phyloP scores from a whole-genome alignment of 1,140 invertebrate species.

The Drosophila cardini region DNA sequence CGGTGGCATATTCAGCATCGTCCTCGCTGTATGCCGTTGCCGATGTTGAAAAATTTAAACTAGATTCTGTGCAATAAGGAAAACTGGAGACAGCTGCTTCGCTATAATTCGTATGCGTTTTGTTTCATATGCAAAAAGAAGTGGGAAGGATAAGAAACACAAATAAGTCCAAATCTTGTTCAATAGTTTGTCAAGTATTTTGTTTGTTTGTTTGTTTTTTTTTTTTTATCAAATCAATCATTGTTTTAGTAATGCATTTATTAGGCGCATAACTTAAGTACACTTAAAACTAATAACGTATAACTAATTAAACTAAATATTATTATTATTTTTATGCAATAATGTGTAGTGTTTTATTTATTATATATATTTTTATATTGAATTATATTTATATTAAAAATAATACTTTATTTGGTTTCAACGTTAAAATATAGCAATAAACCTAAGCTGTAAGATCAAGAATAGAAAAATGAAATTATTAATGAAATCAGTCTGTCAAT shows the following conservation, averaged over 20 bases:
- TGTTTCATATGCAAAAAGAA: slow-evolving; percentile 80
- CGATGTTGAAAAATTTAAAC: slow-evolving; percentile 85
- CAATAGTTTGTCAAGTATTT: slow-evolving; percentile 54
- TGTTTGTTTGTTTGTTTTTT: slow-evolving; percentile 37
- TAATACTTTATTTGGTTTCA: slow-evolving; percentile 47
- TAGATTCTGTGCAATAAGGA: slow-evolving; percentile 85
- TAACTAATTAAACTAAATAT: slow-evolving; percentile 60
- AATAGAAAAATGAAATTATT: slow-evolving; percentile 41
- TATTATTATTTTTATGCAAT: slow-evolving; percentile 39
- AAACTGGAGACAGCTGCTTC: slow-evolving; percentile 85
- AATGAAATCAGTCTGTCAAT: slow-evolving; percentile 24
- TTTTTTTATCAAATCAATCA: slow-evolving; percentile 17
- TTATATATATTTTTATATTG: slow-evolving; percentile 3
- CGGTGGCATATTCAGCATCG: slow-evolving; percentile 86
- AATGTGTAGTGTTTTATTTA: slow-evolving; percentile 12
- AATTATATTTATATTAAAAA: not conserved
- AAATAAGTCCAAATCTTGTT: slow-evolving; percentile 82
- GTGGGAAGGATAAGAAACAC: slow-evolving; percentile 82
- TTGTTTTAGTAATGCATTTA: slow-evolving; percentile 79
- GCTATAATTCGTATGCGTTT: slow-evolving; percentile 77
- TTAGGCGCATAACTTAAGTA: slow-evolving; percentile 72
- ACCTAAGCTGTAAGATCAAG: slow-evolving; percentile 59
- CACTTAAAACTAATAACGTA: slow-evolving; percentile 66
- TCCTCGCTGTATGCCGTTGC: slow-evolving; percentile 86
- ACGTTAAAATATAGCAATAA: slow-evolving; percentile 40